These are phyloP conservation scores for Desmodus rotundus DNA, from an alignment of 2,113 vertebrate species.

Conservation along the genomic window DNA sequence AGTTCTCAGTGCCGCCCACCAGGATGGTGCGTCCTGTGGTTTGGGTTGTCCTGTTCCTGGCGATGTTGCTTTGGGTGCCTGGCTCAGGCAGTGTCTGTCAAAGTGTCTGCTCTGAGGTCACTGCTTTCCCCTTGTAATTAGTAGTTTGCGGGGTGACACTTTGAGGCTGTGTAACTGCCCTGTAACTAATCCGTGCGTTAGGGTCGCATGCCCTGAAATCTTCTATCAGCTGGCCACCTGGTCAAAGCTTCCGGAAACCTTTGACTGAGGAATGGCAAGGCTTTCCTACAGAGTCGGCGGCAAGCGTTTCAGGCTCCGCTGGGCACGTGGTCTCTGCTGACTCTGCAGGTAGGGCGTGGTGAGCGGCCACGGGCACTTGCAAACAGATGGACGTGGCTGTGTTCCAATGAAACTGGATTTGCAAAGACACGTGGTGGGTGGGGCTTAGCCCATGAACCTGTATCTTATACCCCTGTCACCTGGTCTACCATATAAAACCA, in stretches of 20 bases:
- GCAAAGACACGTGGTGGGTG: neutral
- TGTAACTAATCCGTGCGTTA: neutral
- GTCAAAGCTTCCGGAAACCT: neutral
- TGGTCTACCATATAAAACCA: too few species aligned
- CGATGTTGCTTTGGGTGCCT: neutral
- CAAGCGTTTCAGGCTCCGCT: neutral
- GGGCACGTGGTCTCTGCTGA: neutral
- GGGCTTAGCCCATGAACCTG: neutral
- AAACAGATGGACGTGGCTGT: neutral
- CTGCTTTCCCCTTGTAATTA: neutral
- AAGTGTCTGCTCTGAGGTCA: too few species aligned
- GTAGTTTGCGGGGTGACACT: neutral
- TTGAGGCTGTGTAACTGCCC: neutral
- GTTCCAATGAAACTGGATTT: neutral
- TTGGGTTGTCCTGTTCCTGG: neutral
- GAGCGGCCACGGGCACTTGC: neutral
- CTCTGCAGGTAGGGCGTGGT: rapidly evolving
- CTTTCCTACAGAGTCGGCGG: neutral
- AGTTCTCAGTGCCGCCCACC: rapidly evolving
- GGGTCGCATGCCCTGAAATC: neutral
- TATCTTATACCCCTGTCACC: too few species aligned
- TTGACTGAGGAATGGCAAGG: neutral
- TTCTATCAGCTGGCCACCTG: neutral
- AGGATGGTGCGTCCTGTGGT: rapidly evolving
- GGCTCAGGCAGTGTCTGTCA: neutral